Evolutionary conservation across 2,797 vertebrate genomes (phyloP).

Genomic region (Enteromius viviparus): DNA sequence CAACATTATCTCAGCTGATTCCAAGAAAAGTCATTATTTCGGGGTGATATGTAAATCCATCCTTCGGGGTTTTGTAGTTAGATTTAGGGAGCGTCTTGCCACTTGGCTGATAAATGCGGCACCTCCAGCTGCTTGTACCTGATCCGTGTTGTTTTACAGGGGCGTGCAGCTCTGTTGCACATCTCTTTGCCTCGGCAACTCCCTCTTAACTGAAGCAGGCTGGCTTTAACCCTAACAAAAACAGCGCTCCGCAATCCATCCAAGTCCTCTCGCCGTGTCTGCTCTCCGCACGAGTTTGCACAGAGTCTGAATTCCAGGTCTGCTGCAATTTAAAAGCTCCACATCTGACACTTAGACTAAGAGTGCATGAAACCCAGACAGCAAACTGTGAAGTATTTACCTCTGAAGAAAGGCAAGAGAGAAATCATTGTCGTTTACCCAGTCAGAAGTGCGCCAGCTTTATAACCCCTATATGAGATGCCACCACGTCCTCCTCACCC

Average conservation of each 20-base stretch:
- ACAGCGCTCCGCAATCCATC: slow-evolving; percentile 32
- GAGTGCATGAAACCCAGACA: slow-evolving; percentile 62
- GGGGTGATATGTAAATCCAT: slow-evolving; percentile 34
- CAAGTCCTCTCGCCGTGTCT: slow-evolving; percentile 34
- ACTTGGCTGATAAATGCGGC: slow-evolving; percentile 29
- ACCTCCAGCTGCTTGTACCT: slow-evolving; percentile 17
- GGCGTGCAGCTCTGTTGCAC: neutral
- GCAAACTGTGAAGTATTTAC: slow-evolving; percentile 65
- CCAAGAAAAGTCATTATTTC: slow-evolving; percentile 31
- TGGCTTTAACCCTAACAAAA: slow-evolving; percentile 43
- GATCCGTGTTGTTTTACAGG: slow-evolving; percentile 30
- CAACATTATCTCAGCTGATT: slow-evolving; percentile 31
- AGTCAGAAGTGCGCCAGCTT: slow-evolving; percentile 55
- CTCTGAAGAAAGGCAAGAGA: slow-evolving; percentile 53
- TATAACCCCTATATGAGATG: slow-evolving; percentile 54
- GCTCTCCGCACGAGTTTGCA: slow-evolving; percentile 48
- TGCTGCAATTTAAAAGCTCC: slow-evolving; percentile 43
- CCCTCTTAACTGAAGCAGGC: neutral
- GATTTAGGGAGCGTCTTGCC: slow-evolving; percentile 19
- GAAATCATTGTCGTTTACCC: slow-evolving; percentile 62
- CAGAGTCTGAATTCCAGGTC: slow-evolving; percentile 53
- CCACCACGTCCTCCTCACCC: slow-evolving; percentile 26
- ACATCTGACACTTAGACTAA: slow-evolving; percentile 58
- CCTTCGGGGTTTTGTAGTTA: slow-evolving; percentile 8
- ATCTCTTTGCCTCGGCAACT: neutral